These are phyloP conservation scores for Mylabris phalerata DNA, from an alignment of 1,140 invertebrate species.

Conservation along the genomic window DNA sequence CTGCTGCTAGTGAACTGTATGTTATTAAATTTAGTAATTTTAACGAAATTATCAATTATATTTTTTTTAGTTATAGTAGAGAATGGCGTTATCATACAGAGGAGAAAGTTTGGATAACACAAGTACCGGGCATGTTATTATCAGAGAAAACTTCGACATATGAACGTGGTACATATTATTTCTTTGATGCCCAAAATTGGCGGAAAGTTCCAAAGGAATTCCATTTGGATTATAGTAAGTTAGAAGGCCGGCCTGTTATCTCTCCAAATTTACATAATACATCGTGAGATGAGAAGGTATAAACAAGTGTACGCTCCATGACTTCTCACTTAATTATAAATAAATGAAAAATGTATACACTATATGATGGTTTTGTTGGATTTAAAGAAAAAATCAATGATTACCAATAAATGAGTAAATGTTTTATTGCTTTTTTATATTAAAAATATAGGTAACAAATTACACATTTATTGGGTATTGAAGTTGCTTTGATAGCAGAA, in stretches of 20 bases:
- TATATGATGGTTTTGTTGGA: conserved; percentile 21
- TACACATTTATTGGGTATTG: conserved; percentile 24
- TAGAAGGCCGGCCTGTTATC: conserved; percentile 75
- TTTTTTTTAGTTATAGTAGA: conserved; percentile 71
- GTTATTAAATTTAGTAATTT: conserved; percentile 44
- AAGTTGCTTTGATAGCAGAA: conserved; percentile 2
- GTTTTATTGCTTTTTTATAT: conserved; percentile 31
- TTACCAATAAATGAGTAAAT: not conserved
- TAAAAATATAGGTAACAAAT: conserved; percentile 22
- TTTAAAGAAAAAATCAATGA: not conserved
- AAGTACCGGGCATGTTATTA: conserved; percentile 86
- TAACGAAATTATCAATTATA: conserved; percentile 2
- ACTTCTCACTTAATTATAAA: conserved; percentile 36
- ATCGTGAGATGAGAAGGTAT: conserved; percentile 16
- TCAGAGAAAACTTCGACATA: conserved; percentile 91
- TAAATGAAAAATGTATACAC: conserved; percentile 44
- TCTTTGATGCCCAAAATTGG: conserved; percentile 97
- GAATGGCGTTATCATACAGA: conserved; percentile 99
- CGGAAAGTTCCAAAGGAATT: conserved; percentile 94
- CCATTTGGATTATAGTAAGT: conserved; percentile 94
- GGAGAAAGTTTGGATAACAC: conserved; percentile 98
- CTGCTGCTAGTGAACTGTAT: conserved; percentile 92
- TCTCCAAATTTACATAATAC: conserved; percentile 32
- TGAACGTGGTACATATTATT: conserved; percentile 97
- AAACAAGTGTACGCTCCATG: conserved; percentile 19